Evolutionary conservation across 2,888 invertebrate genomes (phyloP), one percentile per base, ranked within the genome.

Genomic region (Nomada ferruginata): DNA sequence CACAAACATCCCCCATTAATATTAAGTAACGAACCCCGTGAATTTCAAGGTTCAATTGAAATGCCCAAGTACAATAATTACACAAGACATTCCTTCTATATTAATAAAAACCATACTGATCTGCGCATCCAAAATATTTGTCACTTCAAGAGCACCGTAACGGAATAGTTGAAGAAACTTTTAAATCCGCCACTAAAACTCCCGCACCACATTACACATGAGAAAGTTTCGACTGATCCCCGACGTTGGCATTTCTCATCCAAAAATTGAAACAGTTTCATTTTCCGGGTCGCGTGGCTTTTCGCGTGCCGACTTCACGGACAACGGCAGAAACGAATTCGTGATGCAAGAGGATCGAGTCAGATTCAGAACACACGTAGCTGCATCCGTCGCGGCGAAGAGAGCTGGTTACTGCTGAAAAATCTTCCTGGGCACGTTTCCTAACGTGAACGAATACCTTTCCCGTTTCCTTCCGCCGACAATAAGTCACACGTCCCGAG

Each of bases 391-490:
- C n/a, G 15, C 44, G 53, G 57, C 42, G n/a, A 60, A 66, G 23
- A 18, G 57, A 47, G 63, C 26, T 29, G 60, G 69, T 64, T 55
- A 52, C 44, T n/a, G 60, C 50, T 74, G 81, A 82, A 74, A 81
- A 82, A 82, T 82, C 74, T 79, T 82, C 65, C 70, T 18, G 50
- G 60, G 74, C 81, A 65, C 74, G 81, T 82, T 61, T 70, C 57
- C 70, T 79, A 82, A 80, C 81, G 80, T 70, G 69, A 80, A 82
- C 74, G 81, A 82, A 80, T 74, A 80, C 70, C 73, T 61, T 57
- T 66, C 69, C 64, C 80, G 65, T 42, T 81, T 66, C 72, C 47
- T 79, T 69, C 79, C 79, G 73, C 47, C 68, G 47, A 68, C 79
- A 68, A 80, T 80, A 80, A 80, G 79, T 80, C 79, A 80, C 79